Evolutionary conservation across 1,140 invertebrate genomes (phyloP), one percentile per base, ranked within the genome.

Genomic region (Anoplolepis gracilipes): DNA sequence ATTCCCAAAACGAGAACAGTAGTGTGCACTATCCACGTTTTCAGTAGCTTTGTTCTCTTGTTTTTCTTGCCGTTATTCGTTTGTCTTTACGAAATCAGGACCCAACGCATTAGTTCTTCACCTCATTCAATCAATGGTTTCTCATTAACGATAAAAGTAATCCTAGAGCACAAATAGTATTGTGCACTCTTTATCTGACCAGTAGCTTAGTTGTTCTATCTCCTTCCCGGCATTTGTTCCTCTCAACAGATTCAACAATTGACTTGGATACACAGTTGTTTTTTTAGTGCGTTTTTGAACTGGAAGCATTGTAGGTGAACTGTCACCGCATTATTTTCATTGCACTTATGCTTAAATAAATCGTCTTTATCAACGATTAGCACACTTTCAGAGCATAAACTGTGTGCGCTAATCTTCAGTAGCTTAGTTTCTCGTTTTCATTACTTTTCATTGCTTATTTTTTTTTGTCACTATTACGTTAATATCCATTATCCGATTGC

Each of bases 201-300:
- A 55, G 53, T 55, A 55, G 53, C 53, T 55, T 55, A 55, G 53
- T 55, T 55, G 53, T 55, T 36, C 36, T 36, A 7, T 36, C 36
- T 36, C 36, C 36, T 36, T 36, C 39, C 39, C 39, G 39, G 39
- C 55, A 57, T 57, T 57, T 10, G 55, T 57, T 57, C 55, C 22
- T 57, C 55, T 57, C 55, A 57, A 57, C 55, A 57, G n/a, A 57
- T 57, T 57, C 55, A 57, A 57, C 55, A 57, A 55, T 57, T 22
- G 55, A 57, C 39, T 42, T 42, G 39, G 39, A 42, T 42, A 42
- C 39, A 42, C 39, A 42, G 10, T 42, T 42, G 39, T n/a, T 42
- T 42, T 42, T 42, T 42, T 42, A 42, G 39, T 11, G 39, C 39
- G 39, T 42, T 42, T 11, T 42, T 42, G 39, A 42, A 42, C 39